A percentile compares a stretch with the other conserved stretches of the same genome.
phyloP scores from a whole-genome alignment of 2,113 vertebrate species.

The Stegastes partitus region DNA sequence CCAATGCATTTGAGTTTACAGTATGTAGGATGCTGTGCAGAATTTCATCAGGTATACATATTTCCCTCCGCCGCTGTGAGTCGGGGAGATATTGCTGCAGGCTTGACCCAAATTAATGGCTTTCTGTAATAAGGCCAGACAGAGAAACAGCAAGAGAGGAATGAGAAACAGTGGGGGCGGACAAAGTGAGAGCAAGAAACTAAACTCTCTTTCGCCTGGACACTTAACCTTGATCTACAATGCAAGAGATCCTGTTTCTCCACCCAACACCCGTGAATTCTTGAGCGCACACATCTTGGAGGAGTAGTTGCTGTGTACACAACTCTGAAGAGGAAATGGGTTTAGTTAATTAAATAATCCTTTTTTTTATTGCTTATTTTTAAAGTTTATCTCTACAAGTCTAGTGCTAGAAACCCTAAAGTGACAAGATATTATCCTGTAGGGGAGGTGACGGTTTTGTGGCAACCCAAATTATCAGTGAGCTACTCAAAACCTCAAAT shows the following conservation, averaged over 20 bases:
- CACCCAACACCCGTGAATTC: constrained; percentile 42
- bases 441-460: background rate
- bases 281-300: constrained; percentile 2
- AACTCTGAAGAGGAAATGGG: background rate
- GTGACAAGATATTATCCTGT: background rate
- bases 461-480: background rate
- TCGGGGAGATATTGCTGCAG: constrained; percentile 55
- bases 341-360: background rate
- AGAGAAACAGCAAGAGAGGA: constrained; percentile 62
- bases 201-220: constrained; percentile 57
- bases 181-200: constrained; percentile 71
- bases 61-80: constrained; percentile 44
- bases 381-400: background rate
- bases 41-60: constrained; percentile 53
- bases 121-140: constrained; percentile 74
- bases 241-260: constrained; percentile 54
- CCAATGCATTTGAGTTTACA: constrained; percentile 40
- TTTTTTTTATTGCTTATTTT: background rate
- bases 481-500: background rate
- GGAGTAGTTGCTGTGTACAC: background rate
- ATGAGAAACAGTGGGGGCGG: constrained; percentile 62
- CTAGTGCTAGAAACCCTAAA: background rate
- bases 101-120: constrained; percentile 76
- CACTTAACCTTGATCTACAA: constrained; percentile 65
- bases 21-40: constrained; percentile 34